Base-by-base conservation (phyloP, 2,797 vertebrate species). In the Helicolenus hilgendorfi region DNA sequence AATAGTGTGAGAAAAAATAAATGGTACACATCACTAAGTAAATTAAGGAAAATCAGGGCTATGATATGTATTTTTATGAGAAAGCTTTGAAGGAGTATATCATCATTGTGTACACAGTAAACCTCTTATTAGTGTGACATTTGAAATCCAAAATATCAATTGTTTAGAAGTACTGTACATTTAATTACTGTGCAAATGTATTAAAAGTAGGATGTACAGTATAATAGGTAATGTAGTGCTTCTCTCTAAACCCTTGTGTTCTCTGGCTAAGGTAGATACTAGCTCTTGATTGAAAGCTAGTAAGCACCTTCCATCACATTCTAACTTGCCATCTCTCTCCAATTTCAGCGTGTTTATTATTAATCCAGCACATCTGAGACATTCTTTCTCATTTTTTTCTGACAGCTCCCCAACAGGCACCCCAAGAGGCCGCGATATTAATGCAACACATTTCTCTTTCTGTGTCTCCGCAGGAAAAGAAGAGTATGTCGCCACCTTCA, bases 401-500 rank as follows among this genome's bases (percentile, higher is more conserved):
- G 55, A 83, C 83, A 84, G 78, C 75, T 81, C 82, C 59, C 81
- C 65, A 79, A 71, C 58, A 75, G 29, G 55, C 58, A 74, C 83
- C 77, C 45, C 38, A 78, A 72, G 70, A 85, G 87, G 60, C 73
- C 36, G 2, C 5, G 33, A 59, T 63, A 88, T 88, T 96, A 92
- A 96, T 85, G 78, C 81, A 86, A 83, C 76, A 45, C 70, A 62
- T 90, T 91, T 95, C 62, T 94, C 76, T 90, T 77, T 85, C 69
- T 97, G 93, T 93, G 96, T 94, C 95, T 97, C 87, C 72, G 55
- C 96, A 99, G 99, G 98, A 95, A 99, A 98, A 97, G 99, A 99
- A 98, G 99, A 99, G 94, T 98, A 98, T 69, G 98, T 99, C 77
- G 98, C 98, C 1, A 99, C 99, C 15, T 99, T 99, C 98, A 99